Evolutionary conservation across 2,113 vertebrate species (phyloP), one percentile per base, ranked within the genome.

Genomic region (Dinomys branickii): DNA sequence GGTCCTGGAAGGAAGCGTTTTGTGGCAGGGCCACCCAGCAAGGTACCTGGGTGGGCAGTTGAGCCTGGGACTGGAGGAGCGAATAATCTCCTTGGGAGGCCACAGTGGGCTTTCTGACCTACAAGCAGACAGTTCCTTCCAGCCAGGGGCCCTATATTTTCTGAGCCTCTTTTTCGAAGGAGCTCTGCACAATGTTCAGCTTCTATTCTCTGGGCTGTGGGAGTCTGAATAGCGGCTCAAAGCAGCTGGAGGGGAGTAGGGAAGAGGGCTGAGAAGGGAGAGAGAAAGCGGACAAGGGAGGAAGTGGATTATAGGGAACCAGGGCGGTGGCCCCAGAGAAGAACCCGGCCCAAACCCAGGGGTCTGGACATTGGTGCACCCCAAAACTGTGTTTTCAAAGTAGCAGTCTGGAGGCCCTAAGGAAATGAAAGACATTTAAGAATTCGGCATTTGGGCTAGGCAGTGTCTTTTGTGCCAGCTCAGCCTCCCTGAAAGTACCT

Each of bases 291-390:
- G 20, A 19, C 7, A 17, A 19, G 0, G 9, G 41, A 28, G 41
- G 11, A 73, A 11, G 6, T 12, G 12, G 33, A 1, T 28, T 11
- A 6, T 5, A 16, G 13, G 28, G 77, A 52, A 12, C 0, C 1
- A 56, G 30, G 56, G 14, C 13, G 38, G 88, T 13, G 73, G 75
- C 20, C 6, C 9, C 77, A 24, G 67, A 52, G 47, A 63, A 75
- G 73, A 35, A 7, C 50, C 56, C 28, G 56, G 17, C 78, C 82
- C 52, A 69, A 61, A 54, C 11, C 33, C 7, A 20, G 50, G 77
- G n/a, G 56, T 56, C 13, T 24, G 73, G 52, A 69, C 47, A 24
- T 33, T 33, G 4, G 59, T 17, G 30, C 10, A 59, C 35, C n/a
- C 80, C 35, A 14, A 80, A 52, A 38, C 63, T 90, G 14, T 41